A percentile compares a stretch with the other conserved stretches of the same genome.
These are phyloP conservation scores for Lamellibrachia luymesi DNA, from an alignment of 1,140 invertebrate genomes.

Conservation along the genomic window DNA sequence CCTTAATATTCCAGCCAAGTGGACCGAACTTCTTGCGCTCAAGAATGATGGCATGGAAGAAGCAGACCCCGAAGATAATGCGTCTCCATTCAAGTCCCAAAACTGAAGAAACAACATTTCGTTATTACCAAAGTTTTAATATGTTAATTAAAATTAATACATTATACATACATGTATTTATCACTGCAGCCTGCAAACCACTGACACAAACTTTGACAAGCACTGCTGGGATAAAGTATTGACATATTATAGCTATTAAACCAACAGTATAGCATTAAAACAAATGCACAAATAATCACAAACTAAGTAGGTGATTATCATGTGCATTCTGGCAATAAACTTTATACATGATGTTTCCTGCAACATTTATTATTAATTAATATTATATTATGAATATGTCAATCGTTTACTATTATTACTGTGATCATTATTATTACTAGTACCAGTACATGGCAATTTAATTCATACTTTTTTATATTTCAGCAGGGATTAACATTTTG, in stretches of 20 bases:
- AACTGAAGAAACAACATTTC: conserved; percentile 58
- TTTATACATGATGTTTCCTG: too few species aligned
- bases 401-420: too few species aligned
- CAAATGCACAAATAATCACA: neutral
- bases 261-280: neutral
- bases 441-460: too few species aligned
- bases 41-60: conserved; percentile 82
- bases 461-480: too few species aligned
- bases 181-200: neutral
- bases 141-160: neutral
- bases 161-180: neutral
- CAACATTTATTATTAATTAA: too few species aligned
- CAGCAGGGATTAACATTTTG: too few species aligned
- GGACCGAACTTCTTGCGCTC: conserved; percentile 89
- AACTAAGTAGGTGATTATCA: neutral
- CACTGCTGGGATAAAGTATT: neutral
- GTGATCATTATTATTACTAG: too few species aligned
- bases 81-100: conserved; percentile 72
- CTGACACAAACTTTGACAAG: neutral
- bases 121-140: conserved; percentile 5
- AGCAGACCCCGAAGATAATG: conserved; percentile 61
- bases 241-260: neutral
- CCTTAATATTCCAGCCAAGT: conserved; percentile 82
- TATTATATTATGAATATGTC: too few species aligned
- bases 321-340: neutral